Conservation (phyloP, 1,140 invertebrate genomes). For the Sarcophaga bullata region DNA sequence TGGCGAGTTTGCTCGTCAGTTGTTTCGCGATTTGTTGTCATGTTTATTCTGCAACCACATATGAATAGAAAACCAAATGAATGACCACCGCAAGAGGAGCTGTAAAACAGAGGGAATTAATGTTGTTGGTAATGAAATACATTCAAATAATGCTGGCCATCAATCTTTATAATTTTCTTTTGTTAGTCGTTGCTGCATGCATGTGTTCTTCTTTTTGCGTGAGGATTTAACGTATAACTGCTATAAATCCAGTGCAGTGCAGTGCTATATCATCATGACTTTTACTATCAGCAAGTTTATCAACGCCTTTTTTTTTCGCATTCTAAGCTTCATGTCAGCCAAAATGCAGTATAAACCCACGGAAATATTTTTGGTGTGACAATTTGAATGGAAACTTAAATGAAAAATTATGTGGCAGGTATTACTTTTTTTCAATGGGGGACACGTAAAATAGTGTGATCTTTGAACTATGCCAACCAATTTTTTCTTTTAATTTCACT, state of each 20-base stretch:
- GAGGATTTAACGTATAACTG: background rate
- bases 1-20: no score
- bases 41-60: background rate
- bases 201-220: no score
- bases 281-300: background rate
- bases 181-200: no score
- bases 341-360: background rate
- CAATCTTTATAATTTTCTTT: background rate
- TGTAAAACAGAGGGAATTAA: no score
- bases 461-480: background rate
- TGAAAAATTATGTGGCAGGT: background rate
- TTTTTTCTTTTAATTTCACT: background rate
- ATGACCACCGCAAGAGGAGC: no score
- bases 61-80: background rate
- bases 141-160: background rate
- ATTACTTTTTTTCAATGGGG: background rate
- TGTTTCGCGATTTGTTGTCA: background rate
- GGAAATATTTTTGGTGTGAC: no score
- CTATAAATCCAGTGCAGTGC: background rate
- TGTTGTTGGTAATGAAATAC: background rate
- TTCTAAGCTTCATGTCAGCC: no score
- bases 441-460: background rate
- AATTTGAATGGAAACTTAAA: slow-evolving; percentile 3
- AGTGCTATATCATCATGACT: background rate
- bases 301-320: no score